Percentiles rank a stretch among this genome's conserved stretches.
Evolutionary conservation across 2,888 invertebrate genomes (phyloP).

Genomic region (Gari tellinella): DNA sequence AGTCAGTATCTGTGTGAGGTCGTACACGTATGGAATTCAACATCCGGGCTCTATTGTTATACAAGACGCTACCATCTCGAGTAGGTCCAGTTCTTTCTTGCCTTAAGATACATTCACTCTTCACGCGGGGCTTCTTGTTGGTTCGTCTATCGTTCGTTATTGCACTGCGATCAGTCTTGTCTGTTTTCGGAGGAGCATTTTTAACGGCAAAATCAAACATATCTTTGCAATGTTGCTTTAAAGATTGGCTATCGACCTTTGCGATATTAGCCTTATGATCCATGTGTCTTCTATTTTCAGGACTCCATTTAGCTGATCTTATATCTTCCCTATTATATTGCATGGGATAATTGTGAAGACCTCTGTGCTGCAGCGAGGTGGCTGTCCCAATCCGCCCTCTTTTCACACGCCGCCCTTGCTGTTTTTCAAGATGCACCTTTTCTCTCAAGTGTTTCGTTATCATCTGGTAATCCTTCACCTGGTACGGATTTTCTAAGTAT

Average conservation of each 20-base stretch:
- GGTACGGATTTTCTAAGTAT: too few species aligned
- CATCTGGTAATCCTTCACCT: too few species aligned
- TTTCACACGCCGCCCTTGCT: too few species aligned
- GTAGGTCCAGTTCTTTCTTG: slow-evolving; percentile 59
- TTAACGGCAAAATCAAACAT: slow-evolving; percentile 69
- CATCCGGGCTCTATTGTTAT: slow-evolving; percentile 62
- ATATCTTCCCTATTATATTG: slow-evolving; percentile 59
- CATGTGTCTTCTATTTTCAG: slow-evolving; percentile 37
- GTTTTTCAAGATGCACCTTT: too few species aligned
- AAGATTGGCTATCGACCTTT: slow-evolving; percentile 61
- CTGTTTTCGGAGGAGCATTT: slow-evolving; percentile 16
- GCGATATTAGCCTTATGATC: slow-evolving; percentile 44
- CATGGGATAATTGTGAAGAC: slow-evolving; percentile 72
- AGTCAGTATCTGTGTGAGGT: slow-evolving; percentile 62
- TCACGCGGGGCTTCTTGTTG: background rate
- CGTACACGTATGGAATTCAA: slow-evolving; percentile 66
- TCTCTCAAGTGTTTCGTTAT: too few species aligned
- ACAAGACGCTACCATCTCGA: slow-evolving; percentile 64
- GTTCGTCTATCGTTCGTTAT: background rate
- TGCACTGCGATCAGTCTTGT: too few species aligned
- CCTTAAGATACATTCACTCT: too few species aligned
- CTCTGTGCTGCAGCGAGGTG: slow-evolving; percentile 67
- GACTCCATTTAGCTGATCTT: slow-evolving; percentile 53
- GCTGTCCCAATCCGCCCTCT: slow-evolving; percentile 16
- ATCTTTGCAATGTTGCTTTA: slow-evolving; percentile 65